These are phyloP conservation scores for Mus spicilegus DNA, from an alignment of 2,113 vertebrate species.

Conservation along the genomic window DNA sequence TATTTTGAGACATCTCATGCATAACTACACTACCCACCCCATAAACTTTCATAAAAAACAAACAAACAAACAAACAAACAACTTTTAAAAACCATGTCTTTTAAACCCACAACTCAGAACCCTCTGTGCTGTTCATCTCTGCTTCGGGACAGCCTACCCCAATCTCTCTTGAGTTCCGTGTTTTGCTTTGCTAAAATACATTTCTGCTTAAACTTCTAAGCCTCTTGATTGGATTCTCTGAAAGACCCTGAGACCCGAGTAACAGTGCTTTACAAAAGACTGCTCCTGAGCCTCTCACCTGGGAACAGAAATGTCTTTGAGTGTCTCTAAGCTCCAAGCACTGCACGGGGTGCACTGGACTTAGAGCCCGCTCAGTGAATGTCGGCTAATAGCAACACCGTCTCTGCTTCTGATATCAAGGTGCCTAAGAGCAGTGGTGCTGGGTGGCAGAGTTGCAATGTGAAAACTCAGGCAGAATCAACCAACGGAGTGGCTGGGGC, in stretches of 20 bases:
- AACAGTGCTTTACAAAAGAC: not conserved
- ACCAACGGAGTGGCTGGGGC: not conserved
- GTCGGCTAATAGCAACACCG: not conserved
- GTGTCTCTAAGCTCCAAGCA: not conserved
- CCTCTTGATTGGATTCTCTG: not conserved
- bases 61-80: too few relatives aligned
- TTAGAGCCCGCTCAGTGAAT: rapidly evolving
- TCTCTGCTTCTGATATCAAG: not conserved
- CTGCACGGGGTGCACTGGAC: not conserved
- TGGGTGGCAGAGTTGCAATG: not conserved
- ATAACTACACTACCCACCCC: not conserved
- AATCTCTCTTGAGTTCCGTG: not conserved
- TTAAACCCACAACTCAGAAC: not conserved
- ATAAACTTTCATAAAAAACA: not conserved
- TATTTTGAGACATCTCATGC: not conserved
- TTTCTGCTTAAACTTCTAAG: not conserved
- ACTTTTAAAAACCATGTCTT: not conserved
- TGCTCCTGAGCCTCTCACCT: not conserved
- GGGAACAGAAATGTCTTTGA: not conserved
- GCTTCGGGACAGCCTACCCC: not conserved
- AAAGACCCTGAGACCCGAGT: not conserved
- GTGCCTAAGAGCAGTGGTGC: rapidly evolving
- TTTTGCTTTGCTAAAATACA: not conserved
- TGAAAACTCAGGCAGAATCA: not conserved
- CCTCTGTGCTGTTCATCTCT: not conserved